A percentile compares a stretch with the other conserved stretches of the same genome.
Evolutionary conservation across 2,888 invertebrate species (phyloP).

Genomic region (Zele albiditarsus): DNA sequence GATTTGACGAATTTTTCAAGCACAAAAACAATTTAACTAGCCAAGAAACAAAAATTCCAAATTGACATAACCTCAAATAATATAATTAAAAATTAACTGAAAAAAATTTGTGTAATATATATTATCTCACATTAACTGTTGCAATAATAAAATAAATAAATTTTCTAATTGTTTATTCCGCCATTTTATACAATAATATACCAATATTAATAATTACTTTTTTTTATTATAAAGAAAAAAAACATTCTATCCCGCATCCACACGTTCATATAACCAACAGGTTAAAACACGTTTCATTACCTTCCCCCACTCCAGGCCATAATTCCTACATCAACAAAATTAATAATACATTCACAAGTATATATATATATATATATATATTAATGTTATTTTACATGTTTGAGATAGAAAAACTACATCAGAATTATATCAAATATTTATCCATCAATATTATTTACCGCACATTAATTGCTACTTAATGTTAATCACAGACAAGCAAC

Average conservation of each 20-base stretch:
- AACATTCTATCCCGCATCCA: no score
- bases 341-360: no score
- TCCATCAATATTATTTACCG: background rate
- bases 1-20: conserved; percentile 83
- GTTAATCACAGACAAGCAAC: conserved; percentile 1
- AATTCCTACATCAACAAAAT: no score
- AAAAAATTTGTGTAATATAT: background rate
- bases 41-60: background rate
- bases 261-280: no score
- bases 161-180: background rate
- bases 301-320: no score
- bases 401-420: background rate
- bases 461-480: background rate
- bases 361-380: background rate
- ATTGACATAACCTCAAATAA: background rate
- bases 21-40: conserved; percentile 73
- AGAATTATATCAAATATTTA: background rate
- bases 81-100: background rate
- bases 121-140: background rate
- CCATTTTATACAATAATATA: no score
- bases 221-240: no score
- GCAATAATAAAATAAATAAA: background rate
- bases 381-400: background rate
- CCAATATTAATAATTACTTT: no score
- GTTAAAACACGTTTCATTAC: no score